Evolutionary conservation across 1,140 invertebrate genomes (phyloP), one percentile per base, ranked within the genome.

Genomic region (Caenorhabditis remanei): DNA sequence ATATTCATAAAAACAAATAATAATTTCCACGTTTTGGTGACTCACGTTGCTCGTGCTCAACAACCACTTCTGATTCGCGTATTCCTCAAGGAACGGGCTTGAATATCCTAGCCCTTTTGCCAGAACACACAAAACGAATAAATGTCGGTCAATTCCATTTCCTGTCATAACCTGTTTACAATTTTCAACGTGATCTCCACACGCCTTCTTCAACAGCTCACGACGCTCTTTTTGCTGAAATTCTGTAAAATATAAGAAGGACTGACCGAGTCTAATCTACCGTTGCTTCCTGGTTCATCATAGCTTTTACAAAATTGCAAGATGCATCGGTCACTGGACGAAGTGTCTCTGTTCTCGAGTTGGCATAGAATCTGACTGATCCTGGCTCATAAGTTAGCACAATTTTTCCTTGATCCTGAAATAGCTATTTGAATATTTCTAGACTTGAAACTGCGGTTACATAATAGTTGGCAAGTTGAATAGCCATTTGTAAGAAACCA

Each of bases 321-420:
- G 97, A 97, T 93, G 98, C 96, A 55, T 96, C 95, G 32, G 97
- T 97, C 92, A 97, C 98, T 0, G 97, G 96, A 87, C 97, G 94
- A 0, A 99, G 97, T 9, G 97, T 99, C 94, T 99, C 97, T 0
- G 97, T 99, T 90, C 97, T 94, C 0, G 97, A 97, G 94, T 99
- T 97, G 85, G 96, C 95, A 94, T 95, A 99, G 48, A 99, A 93
- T 87, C 97, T 94, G 0, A 97, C 98, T 97, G 98, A 99, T 16
- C 96, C 97, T 0, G 97, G 97, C 94, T 99, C 97, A 92, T 99
- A 99, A 0, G 97, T 98, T 63, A 98, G 93, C 93, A 95, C 96
- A 93, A 98, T 98, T 90, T 96, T 96, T 7, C 96, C 95, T 87
- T 96, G 95, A 93, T 97, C 95, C 92, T 97, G 11, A 50, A 56